These are phyloP conservation scores for Hucho hucho DNA, from an alignment of 2,113 vertebrate genomes.

Conservation along the genomic window DNA sequence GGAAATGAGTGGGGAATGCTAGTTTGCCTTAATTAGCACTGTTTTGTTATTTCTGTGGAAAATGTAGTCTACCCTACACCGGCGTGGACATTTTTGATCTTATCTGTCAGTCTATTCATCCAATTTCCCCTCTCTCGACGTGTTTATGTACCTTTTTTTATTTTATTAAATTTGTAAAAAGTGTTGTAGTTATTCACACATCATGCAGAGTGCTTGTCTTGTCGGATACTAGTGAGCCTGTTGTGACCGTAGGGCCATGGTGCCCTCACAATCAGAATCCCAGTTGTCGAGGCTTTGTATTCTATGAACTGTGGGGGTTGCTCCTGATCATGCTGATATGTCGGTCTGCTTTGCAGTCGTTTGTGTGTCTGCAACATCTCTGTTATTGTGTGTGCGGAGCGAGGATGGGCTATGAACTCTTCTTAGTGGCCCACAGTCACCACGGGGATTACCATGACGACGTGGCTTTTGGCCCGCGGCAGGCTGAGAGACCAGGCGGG, in stretches of 20 bases:
- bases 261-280: background rate
- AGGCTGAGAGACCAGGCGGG: background rate
- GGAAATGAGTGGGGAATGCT: constrained; percentile 66
- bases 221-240: background rate
- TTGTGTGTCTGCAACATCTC: no score
- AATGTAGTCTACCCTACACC: background rate
- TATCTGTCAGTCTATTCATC: constrained; percentile 29
- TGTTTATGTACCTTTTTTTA: constrained; percentile 5
- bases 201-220: background rate
- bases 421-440: constrained; percentile 67
- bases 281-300: background rate
- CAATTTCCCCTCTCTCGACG: constrained; percentile 3
- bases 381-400: no score
- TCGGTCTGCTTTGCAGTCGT: no score
- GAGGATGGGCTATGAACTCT: background rate
- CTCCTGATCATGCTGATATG: no score
- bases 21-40: constrained; percentile 64
- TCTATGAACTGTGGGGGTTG: background rate
- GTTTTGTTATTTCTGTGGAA: constrained; percentile 49
- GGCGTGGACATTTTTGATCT: constrained; percentile 35
- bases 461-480: constrained; percentile 28
- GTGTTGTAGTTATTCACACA: background rate
- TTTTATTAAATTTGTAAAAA: background rate
- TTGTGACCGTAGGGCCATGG: no score
- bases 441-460: constrained; percentile 61